Base-by-base conservation (phyloP, 2,888 invertebrate species). In the Lithophane leautieri region DNA sequence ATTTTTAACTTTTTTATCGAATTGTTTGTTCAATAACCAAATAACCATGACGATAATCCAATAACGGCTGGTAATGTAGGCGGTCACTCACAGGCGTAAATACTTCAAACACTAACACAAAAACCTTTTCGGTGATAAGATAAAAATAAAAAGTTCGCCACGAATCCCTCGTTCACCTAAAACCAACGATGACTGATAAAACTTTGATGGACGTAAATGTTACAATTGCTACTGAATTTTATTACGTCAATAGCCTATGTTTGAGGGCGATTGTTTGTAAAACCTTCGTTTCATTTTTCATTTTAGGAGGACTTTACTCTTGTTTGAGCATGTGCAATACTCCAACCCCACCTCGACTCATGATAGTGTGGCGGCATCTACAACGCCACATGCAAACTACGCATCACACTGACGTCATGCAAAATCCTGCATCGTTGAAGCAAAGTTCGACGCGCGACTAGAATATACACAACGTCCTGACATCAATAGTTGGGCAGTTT, bases 111-210 rank as follows among this genome's bases (percentile, higher is more conserved):
- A 89, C 85, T 85, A 84, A 40, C 88, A 90, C 90, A 88, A 90
- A 91, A 92, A 89, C 86, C 86, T 89, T 92, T 89, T 88, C 78
- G 81, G 63, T 66, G 93, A 93, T 93, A 92, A 93, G 93, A 92
- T 93, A 93, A 89, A 71, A 65, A 70, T 73, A 81, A 86, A 85
- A 87, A 81, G 78, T 83, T 81, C 71, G 42, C 73, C 78, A 73
- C 56, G 56, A 81, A 85, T 70, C 66, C 76, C 71, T 77, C 71
- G 80, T 52, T 78, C 77, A n/a, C 69, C 70, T 83, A 80, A 85
- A 80, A 83, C 66, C 68, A 25, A 60, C 65, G 63, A 14, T 67
- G 54, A 77, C 73, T 73, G 87, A 88, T 87, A 88, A 83, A 58
- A 50, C 0, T 2, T 14, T 81, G 50, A 70, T 56, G 56, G 69